These are phyloP conservation scores for Holacanthella duospinosa DNA, from an alignment of 2,888 invertebrate species.

Conservation along the genomic window DNA sequence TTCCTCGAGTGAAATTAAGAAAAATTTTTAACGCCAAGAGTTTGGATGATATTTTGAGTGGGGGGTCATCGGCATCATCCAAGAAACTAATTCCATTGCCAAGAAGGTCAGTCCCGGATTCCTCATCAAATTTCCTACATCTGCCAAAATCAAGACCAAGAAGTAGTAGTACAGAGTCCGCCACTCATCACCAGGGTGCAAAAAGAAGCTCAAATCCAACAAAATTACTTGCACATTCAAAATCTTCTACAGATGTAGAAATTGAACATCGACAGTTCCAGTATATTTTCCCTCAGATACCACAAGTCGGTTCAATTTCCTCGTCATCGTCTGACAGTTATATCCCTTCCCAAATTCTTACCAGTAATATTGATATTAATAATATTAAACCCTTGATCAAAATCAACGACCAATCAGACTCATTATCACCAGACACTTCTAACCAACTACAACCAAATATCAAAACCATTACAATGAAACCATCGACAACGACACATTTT, in stretches of 20 bases:
- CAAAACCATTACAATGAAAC: neutral
- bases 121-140: neutral
- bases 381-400: neutral
- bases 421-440: neutral
- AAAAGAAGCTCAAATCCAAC: neutral
- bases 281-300: neutral
- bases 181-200: neutral
- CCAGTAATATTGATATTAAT: neutral
- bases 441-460: neutral
- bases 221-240: neutral
- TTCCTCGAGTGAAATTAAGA: constrained; percentile 34
- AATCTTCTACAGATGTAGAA: neutral
- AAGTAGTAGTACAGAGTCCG: neutral
- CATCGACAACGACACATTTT: neutral
- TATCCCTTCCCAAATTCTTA: neutral
- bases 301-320: neutral
- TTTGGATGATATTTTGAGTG: constrained; percentile 35
- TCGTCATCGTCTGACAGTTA: neutral
- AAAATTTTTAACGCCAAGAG: constrained; percentile 36
- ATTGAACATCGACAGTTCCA: neutral
- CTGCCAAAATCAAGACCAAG: neutral
- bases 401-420: neutral
- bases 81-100: neutral
- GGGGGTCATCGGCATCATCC: neutral
- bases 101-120: constrained; percentile 8